Base-by-base conservation (phyloP, 2,888 invertebrate species). In the Thumatha senex region DNA sequence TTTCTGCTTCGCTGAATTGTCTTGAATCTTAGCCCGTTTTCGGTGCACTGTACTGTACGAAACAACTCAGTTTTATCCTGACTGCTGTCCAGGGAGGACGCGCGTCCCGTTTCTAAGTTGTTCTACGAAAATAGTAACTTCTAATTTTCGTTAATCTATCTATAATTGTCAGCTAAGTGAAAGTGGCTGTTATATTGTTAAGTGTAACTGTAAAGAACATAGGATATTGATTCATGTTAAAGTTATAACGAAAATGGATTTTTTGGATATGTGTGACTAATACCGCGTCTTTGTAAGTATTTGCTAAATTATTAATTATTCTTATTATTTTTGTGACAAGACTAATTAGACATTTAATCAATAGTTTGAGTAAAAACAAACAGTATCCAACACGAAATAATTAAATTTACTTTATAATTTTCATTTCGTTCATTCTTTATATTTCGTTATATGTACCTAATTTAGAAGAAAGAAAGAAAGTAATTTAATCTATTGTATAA, bases 71-170 rank as follows among this genome's bases (percentile, higher is more conserved):
- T 86, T 62, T 72, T 71, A 76, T 71, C 66, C 74, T 58, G 69
- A 60, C 75, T 64, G 70, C 61, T 61, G 70, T 46, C 56, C 64
- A 67, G 74, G 71, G 49, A 49, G 76, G 80, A 65, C 75, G 85
- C 55, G 72, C 62, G 74, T 54, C 58, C 60, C 58, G 41, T 57
- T 57, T 46, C 18, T 52, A 62, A 72, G 66, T 72, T 68, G 62
- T 65, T 62, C 71, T 78, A 82, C 86, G 85, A 84, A 82, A 84
- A 84, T 85, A 85, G 78, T 82, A 77, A 66, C 74, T 73, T 73
- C 59, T 58, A 60, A 63, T 62, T 54, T 45, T 62, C 48, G 59
- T 44, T 52, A 64, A 51, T 61, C 56, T 64, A 51, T 61, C 54
- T 61, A 54, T 62, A 63, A 58, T 63, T 58, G 62, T 64, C 58